Evolutionary conservation across 2,113 vertebrate genomes (phyloP).

Genomic region (Cryptoleucopteryx plumbea): DNA sequence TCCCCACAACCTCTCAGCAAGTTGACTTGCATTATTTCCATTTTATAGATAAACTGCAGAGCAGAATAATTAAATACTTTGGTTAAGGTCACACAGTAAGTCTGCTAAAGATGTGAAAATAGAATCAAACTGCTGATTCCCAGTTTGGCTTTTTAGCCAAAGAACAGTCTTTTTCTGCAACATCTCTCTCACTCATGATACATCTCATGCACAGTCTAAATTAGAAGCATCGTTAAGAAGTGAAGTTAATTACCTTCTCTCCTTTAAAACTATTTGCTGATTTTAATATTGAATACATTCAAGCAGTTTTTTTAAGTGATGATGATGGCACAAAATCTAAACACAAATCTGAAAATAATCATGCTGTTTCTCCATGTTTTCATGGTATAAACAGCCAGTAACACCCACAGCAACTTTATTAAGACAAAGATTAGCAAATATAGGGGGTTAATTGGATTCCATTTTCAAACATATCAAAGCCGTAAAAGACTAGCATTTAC

Average conservation of each 20-base stretch:
- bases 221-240: conserved; percentile 19
- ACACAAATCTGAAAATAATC: conserved; percentile 22
- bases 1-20: not conserved
- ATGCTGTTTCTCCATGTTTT: not conserved
- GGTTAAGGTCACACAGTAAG: not conserved
- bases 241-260: conserved; percentile 11
- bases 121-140: not conserved
- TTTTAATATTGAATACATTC: not conserved
- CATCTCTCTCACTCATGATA: not conserved
- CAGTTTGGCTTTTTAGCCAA: not conserved
- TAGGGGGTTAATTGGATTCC: not conserved
- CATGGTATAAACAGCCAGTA: not conserved
- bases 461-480: not conserved
- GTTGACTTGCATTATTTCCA: not conserved
- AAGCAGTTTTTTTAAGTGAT: not conserved
- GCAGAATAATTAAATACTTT: not conserved
- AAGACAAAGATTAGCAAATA: conserved; percentile 7
- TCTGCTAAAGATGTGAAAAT: not conserved
- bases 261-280: not conserved
- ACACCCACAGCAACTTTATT: not conserved
- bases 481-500: not conserved
- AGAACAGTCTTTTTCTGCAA: not conserved
- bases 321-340: not conserved
- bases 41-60: not conserved
- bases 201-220: not conserved